Evolutionary conservation across 2,797 vertebrate genomes (phyloP), one percentile per base, ranked within the genome.

Genomic region (Triplophysa yarkandensis): DNA sequence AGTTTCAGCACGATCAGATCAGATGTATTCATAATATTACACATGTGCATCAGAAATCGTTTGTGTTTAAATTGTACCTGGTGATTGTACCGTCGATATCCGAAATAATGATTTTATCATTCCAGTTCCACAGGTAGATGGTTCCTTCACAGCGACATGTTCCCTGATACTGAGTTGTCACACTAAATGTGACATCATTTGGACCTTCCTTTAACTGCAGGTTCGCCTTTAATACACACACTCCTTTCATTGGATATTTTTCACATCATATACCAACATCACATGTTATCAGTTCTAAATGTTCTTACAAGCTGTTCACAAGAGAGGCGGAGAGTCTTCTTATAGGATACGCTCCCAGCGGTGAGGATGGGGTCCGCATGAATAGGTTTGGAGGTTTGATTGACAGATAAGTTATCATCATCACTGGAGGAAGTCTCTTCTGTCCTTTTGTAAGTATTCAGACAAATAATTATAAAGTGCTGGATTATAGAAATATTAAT

Each of bases 341-440:
- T 97, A 84, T 97, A 99, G 71, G 94, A 91, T 80, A 98, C 87
- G 10, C 86, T 92, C 62, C 93, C 87, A 61, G 89, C 71, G 55
- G 90, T 4, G 13, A 90, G 81, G 27, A 86, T 80, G 0, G 90
- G 8, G 17, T 83, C 94, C 55, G 92, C 82, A 1, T 93, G 92
- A 81, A 85, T 55, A 19, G 86, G 68, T 46, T 82, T 76, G 0
- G 87, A 79, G 78, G 82, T 86, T 81, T 92, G 93, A 67, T 88
- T 92, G 83, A 87, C 77, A 27, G 88, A 83, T 19, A 88, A 81
- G 8, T 87, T 92, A 71, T 98, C 97, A 70, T 98, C 96, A 4
- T 99, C 97, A 0, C 95, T 98, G 27, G 97, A 98, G 36, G 96
- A 98, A 0, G 95, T 95, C 46, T 98, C 97, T 21, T 97, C 95